phyloP scores from a whole-genome alignment of 1,140 invertebrate genomes.

The Philaenus spumarius region DNA sequence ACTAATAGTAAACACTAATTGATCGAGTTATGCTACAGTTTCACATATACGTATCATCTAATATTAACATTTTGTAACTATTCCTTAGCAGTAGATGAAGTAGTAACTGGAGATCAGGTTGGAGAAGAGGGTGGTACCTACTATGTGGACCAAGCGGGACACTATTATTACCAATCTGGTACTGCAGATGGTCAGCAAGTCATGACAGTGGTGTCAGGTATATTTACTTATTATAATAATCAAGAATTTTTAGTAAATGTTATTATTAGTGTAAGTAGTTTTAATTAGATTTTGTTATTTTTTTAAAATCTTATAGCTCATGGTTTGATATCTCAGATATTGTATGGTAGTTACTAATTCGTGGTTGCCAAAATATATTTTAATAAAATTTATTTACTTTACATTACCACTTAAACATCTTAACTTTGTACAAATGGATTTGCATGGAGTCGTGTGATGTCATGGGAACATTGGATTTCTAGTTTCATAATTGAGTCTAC shows the following conservation, averaged over 20 bases:
- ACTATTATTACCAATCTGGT: constrained; percentile 62
- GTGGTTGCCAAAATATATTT: no score
- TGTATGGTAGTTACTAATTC: no score
- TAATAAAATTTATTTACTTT: no score
- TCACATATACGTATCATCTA: background rate
- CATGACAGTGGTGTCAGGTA: constrained; percentile 44
- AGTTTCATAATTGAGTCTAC: no score
- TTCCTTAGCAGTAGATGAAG: no score
- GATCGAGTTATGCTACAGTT: no score
- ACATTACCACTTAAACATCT: no score
- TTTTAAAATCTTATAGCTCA: background rate
- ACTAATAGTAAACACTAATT: constrained; percentile 16
- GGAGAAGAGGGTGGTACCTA: constrained; percentile 60
- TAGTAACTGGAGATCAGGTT: constrained; percentile 33
- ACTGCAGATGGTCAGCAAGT: constrained; percentile 48
- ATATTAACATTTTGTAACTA: background rate
- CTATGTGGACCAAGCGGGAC: constrained; percentile 68
- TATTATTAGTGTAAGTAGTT: background rate
- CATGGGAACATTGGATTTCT: no score
- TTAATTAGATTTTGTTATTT: no score
- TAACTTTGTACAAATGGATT: no score
- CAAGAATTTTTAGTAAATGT: background rate
- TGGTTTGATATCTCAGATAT: background rate
- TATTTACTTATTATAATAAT: no score
- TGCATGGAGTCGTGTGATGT: no score